Percentiles rank a stretch among this genome's conserved stretches.
Conservation (phyloP, 37 sponge, comb jelly and placozoan species). For the Ephydatia muelleri region DNA sequence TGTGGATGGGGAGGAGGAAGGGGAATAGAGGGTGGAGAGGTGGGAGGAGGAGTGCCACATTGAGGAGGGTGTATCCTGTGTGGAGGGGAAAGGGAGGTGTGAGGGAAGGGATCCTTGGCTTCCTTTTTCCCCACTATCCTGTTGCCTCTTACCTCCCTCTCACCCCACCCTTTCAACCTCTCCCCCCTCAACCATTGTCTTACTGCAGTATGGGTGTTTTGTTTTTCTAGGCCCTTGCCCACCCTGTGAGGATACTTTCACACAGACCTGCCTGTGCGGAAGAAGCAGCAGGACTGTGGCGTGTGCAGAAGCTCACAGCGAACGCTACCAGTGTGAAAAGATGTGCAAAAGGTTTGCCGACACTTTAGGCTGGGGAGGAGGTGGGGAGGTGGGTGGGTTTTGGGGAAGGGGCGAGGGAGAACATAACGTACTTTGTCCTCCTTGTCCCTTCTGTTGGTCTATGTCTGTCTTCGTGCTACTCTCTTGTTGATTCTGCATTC, state of each 20-base stretch:
- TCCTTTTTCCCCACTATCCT: too few relatives aligned
- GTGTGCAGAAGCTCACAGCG: constrained; percentile 35
- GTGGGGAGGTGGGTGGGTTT: too few relatives aligned
- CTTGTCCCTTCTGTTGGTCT: background rate
- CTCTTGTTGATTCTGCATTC: background rate
- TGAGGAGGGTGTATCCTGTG: too few relatives aligned
- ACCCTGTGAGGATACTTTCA: constrained; percentile 24
- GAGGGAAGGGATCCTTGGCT: too few relatives aligned
- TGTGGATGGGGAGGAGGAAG: too few relatives aligned
- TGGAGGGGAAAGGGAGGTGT: too few relatives aligned
- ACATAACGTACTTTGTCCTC: background rate
- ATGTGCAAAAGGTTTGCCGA: constrained; percentile 38
- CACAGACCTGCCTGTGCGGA: constrained; percentile 55
- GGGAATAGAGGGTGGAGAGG: too few relatives aligned
- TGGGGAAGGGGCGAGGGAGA: too few relatives aligned
- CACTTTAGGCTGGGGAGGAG: background rate
- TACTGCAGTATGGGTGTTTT: background rate
- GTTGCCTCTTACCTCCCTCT: too few relatives aligned
- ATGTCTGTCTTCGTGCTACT: background rate
- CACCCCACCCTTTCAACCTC: too few relatives aligned
- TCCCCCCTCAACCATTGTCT: too few relatives aligned
- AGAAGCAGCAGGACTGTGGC: constrained; percentile 5
- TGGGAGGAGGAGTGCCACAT: too few relatives aligned
- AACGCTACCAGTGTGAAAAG: constrained; percentile 31
- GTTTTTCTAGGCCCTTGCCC: constrained; percentile 39